A percentile compares a stretch with the other conserved stretches of the same genome.
phyloP scores from a whole-genome alignment of 2,113 vertebrate genomes.

The Neodontobutis hainanensis region DNA sequence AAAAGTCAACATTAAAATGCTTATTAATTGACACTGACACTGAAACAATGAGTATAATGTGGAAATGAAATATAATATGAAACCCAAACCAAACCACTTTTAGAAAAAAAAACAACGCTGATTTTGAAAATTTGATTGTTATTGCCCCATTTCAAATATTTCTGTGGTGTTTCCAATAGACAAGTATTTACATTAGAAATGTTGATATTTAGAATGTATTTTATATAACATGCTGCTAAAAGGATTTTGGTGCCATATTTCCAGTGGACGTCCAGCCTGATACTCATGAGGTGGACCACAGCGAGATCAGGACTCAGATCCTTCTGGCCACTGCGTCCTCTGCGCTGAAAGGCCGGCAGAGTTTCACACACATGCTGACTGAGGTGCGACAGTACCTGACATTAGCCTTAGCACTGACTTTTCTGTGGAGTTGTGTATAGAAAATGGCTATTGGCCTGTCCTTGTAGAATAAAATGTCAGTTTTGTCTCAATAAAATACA shows the following conservation, averaged over 20 bases:
- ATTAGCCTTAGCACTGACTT: too few species aligned
- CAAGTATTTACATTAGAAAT: too few species aligned
- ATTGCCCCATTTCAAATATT: too few species aligned
- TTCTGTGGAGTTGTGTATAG: too few species aligned
- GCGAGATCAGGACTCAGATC: constrained; percentile 90
- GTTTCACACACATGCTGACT: constrained; percentile 84
- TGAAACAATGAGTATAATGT: too few species aligned
- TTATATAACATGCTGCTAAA: background rate
- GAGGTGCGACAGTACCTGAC: constrained; percentile 61
- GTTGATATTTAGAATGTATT: background rate
- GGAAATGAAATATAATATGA: too few species aligned
- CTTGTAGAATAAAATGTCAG: background rate
- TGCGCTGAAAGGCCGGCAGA: constrained; percentile 62
- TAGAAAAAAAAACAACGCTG: too few species aligned
- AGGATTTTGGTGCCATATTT: constrained; percentile 6
- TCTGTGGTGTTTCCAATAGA: too few species aligned
- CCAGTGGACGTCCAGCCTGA: constrained; percentile 87
- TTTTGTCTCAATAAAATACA: constrained; percentile 1
- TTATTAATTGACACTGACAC: too few species aligned
- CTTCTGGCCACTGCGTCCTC: constrained; percentile 84
- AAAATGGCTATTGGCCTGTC: too few species aligned
- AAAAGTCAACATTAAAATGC: background rate
- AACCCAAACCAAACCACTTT: too few species aligned
- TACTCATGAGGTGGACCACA: constrained; percentile 84
- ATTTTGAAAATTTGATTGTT: too few species aligned